Percentiles rank a stretch among this genome's conserved stretches.
phyloP scores from a whole-genome alignment of 1,140 invertebrate genomes.

The Drosophila eugracilis region DNA sequence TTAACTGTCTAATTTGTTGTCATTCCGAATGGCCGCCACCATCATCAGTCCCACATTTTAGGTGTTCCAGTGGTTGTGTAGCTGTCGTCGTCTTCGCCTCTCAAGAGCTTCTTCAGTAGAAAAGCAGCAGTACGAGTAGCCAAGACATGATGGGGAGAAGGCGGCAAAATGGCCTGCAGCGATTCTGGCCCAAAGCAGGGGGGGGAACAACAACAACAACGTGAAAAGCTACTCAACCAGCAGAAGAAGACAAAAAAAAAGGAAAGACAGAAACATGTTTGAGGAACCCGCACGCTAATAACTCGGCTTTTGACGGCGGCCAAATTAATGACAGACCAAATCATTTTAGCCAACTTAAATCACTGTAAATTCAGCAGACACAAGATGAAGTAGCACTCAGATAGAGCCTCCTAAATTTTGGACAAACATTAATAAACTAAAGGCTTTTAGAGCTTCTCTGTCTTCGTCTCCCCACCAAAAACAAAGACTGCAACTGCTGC shows the following conservation, averaged over 20 bases:
- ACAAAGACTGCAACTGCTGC: conserved; percentile 47
- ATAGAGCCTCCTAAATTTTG: conserved; percentile 71
- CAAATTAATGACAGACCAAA: conserved; percentile 77
- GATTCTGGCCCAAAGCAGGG: conserved; percentile 46
- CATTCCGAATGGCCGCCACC: conserved; percentile 56
- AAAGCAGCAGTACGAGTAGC: conserved; percentile 6
- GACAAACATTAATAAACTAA: conserved; percentile 79
- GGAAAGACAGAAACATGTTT: conserved; percentile 81
- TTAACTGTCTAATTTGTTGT: conserved; percentile 83
- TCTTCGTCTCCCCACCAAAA: no score
- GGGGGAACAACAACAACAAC: conserved; percentile 23
- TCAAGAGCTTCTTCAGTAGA: conserved; percentile 70
- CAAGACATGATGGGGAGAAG: conserved; percentile 33
- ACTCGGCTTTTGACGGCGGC: conserved; percentile 71
- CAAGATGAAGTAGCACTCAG: conserved; percentile 32
- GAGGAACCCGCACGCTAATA: conserved; percentile 74
- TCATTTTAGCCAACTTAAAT: conserved; percentile 80
- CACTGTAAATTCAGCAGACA: conserved; percentile 43
- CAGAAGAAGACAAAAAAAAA: no score
- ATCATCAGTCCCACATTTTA: conserved; percentile 37
- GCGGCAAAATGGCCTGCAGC: conserved; percentile 63
- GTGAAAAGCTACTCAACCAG: conserved; percentile 47
- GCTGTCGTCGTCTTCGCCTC: conserved; percentile 45
- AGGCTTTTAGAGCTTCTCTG: conserved; percentile 59
- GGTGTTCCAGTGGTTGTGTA: conserved; percentile 17